These are phyloP conservation scores for Gerosis bhagava DNA, from an alignment of 2,888 invertebrate genomes.

Conservation along the genomic window DNA sequence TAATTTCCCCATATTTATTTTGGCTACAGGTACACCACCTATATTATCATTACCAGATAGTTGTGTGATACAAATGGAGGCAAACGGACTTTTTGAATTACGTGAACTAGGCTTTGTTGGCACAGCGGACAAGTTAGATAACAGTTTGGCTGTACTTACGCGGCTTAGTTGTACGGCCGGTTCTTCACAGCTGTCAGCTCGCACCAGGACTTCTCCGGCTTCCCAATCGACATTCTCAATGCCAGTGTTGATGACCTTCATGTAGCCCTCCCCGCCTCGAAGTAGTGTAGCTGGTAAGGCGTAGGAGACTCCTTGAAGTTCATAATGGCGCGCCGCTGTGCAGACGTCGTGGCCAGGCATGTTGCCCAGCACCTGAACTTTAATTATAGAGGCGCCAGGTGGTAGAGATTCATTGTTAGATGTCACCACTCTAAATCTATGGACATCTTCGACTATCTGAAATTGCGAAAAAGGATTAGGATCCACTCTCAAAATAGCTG, in stretches of 20 bases:
- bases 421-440: slow-evolving; percentile 25
- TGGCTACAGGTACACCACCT: neutral
- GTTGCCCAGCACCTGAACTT: slow-evolving; percentile 28
- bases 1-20: neutral
- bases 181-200: slow-evolving; percentile 29
- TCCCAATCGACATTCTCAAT: slow-evolving; percentile 22
- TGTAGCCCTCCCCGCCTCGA: slow-evolving; percentile 31
- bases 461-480: neutral
- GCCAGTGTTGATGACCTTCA: slow-evolving; percentile 36
- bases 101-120: no score
- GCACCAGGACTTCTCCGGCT: slow-evolving; percentile 15
- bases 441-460: slow-evolving; percentile 18
- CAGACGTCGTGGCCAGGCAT: slow-evolving; percentile 23
- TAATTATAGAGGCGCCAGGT: slow-evolving; percentile 34
- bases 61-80: no score
- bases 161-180: no score
- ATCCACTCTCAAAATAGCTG: slow-evolving; percentile 10
- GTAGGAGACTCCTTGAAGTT: slow-evolving; percentile 33
- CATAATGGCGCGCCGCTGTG: slow-evolving; percentile 33
- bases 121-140: no score
- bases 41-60: no score
- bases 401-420: slow-evolving; percentile 26
- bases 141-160: no score
- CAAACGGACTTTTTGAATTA: no score
- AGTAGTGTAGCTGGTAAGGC: slow-evolving; percentile 37